Evolutionary conservation across 1,140 invertebrate genomes (phyloP).

Genomic region (Latrodectus geometricus): DNA sequence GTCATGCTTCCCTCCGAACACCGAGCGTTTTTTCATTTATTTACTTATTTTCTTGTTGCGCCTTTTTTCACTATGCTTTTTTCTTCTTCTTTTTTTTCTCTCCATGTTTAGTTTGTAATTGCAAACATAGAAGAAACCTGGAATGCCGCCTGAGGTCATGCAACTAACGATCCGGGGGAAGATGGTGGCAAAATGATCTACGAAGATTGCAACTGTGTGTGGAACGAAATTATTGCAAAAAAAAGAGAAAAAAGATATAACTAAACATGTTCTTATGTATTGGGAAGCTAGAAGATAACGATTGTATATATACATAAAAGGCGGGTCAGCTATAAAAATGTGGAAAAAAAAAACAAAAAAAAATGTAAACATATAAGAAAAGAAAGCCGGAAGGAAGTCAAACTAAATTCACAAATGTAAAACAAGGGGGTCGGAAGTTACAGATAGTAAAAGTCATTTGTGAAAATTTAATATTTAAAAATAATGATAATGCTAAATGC

Average conservation of each 20-base stretch:
- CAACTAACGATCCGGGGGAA: conserved; percentile 52
- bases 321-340: too few relatives aligned
- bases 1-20: conserved; percentile 10
- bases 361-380: conserved; percentile 6
- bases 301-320: conserved; percentile 23
- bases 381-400: conserved; percentile 38
- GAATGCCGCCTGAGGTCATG: conserved; percentile 54
- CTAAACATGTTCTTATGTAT: conserved; percentile 14
- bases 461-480: conserved; percentile 29
- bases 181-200: conserved; percentile 61
- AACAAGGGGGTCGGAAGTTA: conserved; percentile 1
- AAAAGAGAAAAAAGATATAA: conserved; percentile 1
- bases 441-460: conserved; percentile 16
- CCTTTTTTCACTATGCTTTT: conserved; percentile 13
- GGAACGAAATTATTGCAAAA: conserved; percentile 8
- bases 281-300: conserved; percentile 30
- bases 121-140: conserved; percentile 53
- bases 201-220: conserved; percentile 45
- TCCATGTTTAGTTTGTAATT: conserved; percentile 58
- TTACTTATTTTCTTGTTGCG: conserved; percentile 23
- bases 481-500: too few relatives aligned
- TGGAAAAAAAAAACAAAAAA: conserved; percentile 20
- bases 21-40: conserved; percentile 45
- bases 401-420: conserved; percentile 26
- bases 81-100: neutral